phyloP scores from a whole-genome alignment of 2,888 invertebrate genomes.

The Metacarcinus magister region DNA sequence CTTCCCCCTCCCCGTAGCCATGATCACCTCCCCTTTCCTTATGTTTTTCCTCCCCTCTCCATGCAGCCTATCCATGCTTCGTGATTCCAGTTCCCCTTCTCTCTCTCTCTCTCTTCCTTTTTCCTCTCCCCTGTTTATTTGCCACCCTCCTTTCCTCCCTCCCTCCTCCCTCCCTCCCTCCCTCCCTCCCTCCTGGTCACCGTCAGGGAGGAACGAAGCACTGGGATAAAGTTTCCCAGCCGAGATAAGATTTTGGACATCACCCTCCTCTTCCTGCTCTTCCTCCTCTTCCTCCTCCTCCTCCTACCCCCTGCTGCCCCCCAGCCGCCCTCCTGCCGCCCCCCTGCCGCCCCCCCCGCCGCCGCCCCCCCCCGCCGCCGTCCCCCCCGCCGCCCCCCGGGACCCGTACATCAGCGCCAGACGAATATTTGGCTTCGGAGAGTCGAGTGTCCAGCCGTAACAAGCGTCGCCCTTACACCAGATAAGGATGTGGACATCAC shows the following conservation, averaged over 20 bases:
- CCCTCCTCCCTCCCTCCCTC: neutral
- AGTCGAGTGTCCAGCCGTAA: constrained; percentile 35
- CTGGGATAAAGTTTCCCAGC: neutral
- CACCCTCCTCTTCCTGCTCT: neutral
- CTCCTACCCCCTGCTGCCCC: neutral
- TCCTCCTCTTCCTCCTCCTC: neutral
- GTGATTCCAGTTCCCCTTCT: neutral
- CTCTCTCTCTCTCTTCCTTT: neutral
- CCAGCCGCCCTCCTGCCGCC: neutral
- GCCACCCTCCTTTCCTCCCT: neutral
- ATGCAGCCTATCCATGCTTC: neutral
- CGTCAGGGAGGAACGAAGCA: neutral
- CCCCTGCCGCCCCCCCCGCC: neutral
- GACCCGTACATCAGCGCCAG: too few relatives aligned
- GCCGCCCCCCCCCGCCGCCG: neutral
- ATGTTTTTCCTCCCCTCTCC: neutral
- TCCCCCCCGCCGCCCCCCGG: neutral
- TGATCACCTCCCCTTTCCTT: neutral
- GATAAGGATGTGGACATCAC: too few relatives aligned
- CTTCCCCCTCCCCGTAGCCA: neutral
- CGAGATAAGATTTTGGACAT: constrained; percentile 19
- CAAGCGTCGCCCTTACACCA: neutral
- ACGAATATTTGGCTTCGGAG: constrained; percentile 55
- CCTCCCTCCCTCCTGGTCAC: neutral
- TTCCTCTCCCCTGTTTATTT: neutral